phyloP scores from a whole-genome alignment of 2,113 vertebrate species.

The Toxotes chatareus region DNA sequence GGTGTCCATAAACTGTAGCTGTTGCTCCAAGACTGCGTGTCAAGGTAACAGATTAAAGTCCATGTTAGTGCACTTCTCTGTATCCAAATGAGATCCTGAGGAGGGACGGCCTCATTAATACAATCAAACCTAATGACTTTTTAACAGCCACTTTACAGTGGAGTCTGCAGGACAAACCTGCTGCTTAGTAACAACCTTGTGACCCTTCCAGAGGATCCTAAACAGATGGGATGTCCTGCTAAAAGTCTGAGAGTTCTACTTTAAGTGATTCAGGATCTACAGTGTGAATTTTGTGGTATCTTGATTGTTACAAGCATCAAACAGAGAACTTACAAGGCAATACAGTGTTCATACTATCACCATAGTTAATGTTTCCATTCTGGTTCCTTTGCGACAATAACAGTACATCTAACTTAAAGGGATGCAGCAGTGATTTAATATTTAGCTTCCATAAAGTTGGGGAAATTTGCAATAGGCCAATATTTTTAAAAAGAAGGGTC shows the following conservation, averaged over 20 bases:
- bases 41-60: slow-evolving; percentile 2
- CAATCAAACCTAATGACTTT: slow-evolving; percentile 19
- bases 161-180: not conserved
- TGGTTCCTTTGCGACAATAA: not conserved
- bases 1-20: slow-evolving; percentile 31
- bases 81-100: slow-evolving; percentile 27
- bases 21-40: not conserved
- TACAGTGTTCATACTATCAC: not conserved
- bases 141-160: not conserved
- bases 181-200: not conserved
- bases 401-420: not conserved
- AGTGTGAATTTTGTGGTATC: not conserved
- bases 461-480: not conserved
- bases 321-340: not conserved
- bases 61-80: slow-evolving; percentile 13
- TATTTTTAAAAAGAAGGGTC: not conserved
- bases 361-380: not conserved
- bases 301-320: not conserved
- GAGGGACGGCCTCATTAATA: slow-evolving; percentile 4
- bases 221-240: not conserved
- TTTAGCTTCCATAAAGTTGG: not conserved
- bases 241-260: not conserved
- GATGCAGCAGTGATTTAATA: not conserved
- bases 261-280: not conserved
- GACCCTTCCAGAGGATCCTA: not conserved